Conservation (phyloP, 2,113 vertebrate genomes). For the Heteronetta atricapilla region DNA sequence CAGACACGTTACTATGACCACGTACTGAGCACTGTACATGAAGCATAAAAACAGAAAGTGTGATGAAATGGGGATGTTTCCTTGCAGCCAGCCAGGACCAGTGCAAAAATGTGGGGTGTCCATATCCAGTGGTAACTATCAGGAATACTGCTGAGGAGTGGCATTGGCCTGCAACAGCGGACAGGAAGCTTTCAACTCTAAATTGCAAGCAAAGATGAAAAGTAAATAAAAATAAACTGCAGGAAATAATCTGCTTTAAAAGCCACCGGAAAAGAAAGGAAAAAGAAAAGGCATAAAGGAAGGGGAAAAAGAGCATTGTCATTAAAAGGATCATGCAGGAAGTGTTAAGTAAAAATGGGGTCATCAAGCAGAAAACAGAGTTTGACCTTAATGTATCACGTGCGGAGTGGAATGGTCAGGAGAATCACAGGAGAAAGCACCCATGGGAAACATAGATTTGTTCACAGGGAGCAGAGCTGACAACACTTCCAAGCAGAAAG, state of each 20-base stretch:
- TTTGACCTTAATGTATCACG: neutral
- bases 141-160: neutral
- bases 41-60: neutral
- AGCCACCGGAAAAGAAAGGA: neutral
- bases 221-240: neutral
- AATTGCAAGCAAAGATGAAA: neutral
- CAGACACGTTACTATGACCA: neutral
- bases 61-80: neutral
- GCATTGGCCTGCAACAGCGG: neutral
- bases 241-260: neutral
- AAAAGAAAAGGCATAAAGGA: neutral
- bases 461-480: neutral
- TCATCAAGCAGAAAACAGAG: neutral
- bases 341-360: neutral
- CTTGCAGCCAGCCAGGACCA: neutral
- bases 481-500: slow-evolving; percentile 4
- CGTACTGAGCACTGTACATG: rapidly evolving
- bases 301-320: neutral
- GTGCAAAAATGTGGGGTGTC: neutral
- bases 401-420: neutral
- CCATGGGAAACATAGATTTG: neutral
- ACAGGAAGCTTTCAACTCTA: neutral
- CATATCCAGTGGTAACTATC: neutral
- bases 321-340: neutral
- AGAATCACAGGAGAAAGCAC: neutral